A percentile compares a stretch with the other conserved stretches of the same genome.
Evolutionary conservation across 1,140 invertebrate species (phyloP).

Genomic region (Diploscapter pachys): DNA sequence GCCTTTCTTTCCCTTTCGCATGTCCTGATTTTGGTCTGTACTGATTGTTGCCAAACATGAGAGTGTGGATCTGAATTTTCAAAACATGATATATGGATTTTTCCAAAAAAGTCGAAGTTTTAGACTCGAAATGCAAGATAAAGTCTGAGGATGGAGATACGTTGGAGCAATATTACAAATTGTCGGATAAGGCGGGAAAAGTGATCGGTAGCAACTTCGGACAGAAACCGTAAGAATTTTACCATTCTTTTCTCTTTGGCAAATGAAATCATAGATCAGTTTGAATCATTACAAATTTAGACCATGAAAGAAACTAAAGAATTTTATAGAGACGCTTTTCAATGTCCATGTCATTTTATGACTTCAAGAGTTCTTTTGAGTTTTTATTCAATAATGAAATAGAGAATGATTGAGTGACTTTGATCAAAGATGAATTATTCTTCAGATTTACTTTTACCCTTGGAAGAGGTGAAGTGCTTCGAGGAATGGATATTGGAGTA

Average conservation of each 20-base stretch:
- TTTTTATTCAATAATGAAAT: too few relatives aligned
- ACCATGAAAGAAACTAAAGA: not conserved
- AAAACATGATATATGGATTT: too few relatives aligned
- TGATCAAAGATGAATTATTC: not conserved
- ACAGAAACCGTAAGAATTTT: constrained; percentile 37
- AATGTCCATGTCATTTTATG: not conserved
- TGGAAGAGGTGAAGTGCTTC: constrained; percentile 50
- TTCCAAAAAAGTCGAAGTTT: not conserved
- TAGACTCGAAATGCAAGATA: constrained; percentile 54
- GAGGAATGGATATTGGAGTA: constrained; percentile 50
- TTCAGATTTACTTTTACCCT: constrained; percentile 50
- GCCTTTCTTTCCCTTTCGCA: too few relatives aligned
- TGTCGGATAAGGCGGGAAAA: constrained; percentile 51
- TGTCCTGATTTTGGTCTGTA: too few relatives aligned
- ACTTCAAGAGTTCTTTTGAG: not conserved
- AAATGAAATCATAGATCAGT: not conserved
- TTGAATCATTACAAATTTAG: not conserved
- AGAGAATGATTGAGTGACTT: too few relatives aligned
- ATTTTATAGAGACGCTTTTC: not conserved
- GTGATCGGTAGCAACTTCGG: constrained; percentile 51
- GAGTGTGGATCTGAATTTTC: too few relatives aligned
- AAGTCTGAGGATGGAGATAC: constrained; percentile 47
- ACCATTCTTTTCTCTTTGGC: not conserved
- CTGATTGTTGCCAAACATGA: too few relatives aligned
- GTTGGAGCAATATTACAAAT: constrained; percentile 56